Conservation (phyloP, 1,140 invertebrate species). For the Dendrolimus kikuchii region DNA sequence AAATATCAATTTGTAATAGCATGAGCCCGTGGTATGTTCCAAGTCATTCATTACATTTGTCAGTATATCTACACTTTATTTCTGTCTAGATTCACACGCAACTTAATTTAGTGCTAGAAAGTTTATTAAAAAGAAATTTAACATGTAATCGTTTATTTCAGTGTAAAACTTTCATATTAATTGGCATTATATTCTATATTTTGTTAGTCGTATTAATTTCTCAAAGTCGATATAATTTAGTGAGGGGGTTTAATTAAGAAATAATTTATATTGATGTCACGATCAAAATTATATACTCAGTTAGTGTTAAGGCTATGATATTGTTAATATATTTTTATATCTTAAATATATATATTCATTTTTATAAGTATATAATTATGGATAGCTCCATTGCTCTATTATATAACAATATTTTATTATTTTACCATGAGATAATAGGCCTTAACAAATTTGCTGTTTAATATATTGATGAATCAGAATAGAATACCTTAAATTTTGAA, state of each 20-base stretch:
- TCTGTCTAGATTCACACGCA: background rate
- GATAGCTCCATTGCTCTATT: no score
- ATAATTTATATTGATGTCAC: conserved; percentile 5
- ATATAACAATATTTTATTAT: no score
- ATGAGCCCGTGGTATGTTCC: no score
- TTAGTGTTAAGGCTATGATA: conserved; percentile 35
- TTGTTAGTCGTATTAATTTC: conserved; percentile 1
- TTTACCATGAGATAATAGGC: no score
- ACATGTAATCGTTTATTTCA: background rate
- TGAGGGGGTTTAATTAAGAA: conserved; percentile 2
- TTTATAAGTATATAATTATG: no score
- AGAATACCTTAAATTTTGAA: no score
- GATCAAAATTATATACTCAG: conserved; percentile 62
- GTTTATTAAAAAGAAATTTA: background rate
- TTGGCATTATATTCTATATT: conserved; percentile 9
- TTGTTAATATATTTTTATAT: conserved; percentile 3
- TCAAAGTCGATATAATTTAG: conserved; percentile 7
- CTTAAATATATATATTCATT: background rate
- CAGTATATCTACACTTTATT: no score
- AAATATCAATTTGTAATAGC: no score
- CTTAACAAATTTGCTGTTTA: no score
- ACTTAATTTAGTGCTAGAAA: no score
- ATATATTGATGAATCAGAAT: no score
- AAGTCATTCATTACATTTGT: no score
- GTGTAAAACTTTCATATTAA: conserved; percentile 5